These are phyloP conservation scores for Tetramorium bicarinatum DNA, from an alignment of 2,888 invertebrate genomes.

Conservation along the genomic window DNA sequence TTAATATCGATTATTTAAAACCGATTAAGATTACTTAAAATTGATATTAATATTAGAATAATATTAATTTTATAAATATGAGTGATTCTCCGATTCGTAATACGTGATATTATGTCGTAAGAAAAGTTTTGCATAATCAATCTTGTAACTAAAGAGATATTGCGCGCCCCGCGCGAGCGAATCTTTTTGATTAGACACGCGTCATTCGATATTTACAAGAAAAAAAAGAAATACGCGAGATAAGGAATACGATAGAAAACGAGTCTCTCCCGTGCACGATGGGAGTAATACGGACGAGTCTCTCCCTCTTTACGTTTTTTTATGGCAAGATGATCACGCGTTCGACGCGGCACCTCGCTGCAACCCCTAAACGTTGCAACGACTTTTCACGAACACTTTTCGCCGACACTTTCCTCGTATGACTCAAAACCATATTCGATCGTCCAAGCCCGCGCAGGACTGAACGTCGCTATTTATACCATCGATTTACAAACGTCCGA, in stretches of 20 bases:
- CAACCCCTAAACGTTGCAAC: slow-evolving; percentile 14
- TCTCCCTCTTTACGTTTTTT: slow-evolving; percentile 13
- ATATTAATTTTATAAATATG: slow-evolving; percentile 17
- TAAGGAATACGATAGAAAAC: slow-evolving; percentile 14
- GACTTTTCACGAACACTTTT: slow-evolving; percentile 23
- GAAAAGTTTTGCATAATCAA: slow-evolving; percentile 2
- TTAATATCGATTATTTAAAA: slow-evolving; percentile 14
- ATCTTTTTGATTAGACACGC: slow-evolving; percentile 41
- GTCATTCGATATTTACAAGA: slow-evolving; percentile 38
- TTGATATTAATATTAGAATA: slow-evolving; percentile 23
- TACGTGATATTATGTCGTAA: not conserved
- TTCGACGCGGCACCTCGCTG: slow-evolving; percentile 22
- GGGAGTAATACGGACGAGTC: not conserved
- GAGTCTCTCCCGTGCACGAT: not conserved
- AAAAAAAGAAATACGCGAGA: not conserved
- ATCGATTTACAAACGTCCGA: slow-evolving; percentile 32
- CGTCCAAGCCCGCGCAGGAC: not conserved
- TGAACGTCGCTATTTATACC: slow-evolving; percentile 25
- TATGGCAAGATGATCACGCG: slow-evolving; percentile 56
- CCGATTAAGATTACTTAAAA: not conserved
- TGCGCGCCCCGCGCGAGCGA: not conserved
- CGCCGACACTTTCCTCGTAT: not conserved
- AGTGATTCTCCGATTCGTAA: not conserved
- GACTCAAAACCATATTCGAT: slow-evolving; percentile 16
- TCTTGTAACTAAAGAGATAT: not conserved